Evolutionary conservation across 2,797 vertebrate genomes (phyloP).

Genomic region (Acanthurus leucopareius): DNA sequence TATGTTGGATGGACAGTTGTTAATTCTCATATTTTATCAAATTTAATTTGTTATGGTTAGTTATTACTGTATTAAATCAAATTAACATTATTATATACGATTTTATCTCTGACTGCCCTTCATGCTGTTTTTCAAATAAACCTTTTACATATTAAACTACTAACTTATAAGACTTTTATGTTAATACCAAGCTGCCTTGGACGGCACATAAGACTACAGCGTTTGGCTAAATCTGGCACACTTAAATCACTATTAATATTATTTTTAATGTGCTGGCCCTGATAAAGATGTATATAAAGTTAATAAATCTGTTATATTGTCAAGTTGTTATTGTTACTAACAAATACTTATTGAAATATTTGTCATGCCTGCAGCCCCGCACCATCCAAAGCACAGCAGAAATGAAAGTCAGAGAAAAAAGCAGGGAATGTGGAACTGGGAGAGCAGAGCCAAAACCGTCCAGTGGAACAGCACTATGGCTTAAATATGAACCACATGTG

Average conservation of each 20-base stretch:
- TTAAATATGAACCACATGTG: constrained; percentile 84
- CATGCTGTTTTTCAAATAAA: neutral
- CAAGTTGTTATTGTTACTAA: constrained; percentile 1
- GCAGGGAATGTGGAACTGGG: constrained; percentile 68
- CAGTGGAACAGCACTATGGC: constrained; percentile 74
- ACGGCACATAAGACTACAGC: neutral
- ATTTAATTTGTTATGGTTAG: neutral
- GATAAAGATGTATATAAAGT: neutral
- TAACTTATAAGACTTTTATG: neutral
- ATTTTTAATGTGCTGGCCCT: neutral
- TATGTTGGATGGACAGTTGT: neutral
- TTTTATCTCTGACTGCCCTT: neutral
- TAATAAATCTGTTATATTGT: neutral
- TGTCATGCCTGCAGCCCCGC: constrained; percentile 17
- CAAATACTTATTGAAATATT: constrained; percentile 15
- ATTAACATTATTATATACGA: neutral
- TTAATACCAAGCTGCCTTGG: neutral
- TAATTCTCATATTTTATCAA: neutral
- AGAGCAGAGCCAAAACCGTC: constrained; percentile 75
- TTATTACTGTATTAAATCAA: neutral
- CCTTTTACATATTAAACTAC: neutral
- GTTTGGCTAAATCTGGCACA: constrained; percentile 1
- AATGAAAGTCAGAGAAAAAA: constrained; percentile 58
- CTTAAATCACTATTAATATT: neutral
- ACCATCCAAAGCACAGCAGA: constrained; percentile 44